Base-by-base conservation (phyloP, 2,888 invertebrate genomes). In the Blomia tropicalis region DNA sequence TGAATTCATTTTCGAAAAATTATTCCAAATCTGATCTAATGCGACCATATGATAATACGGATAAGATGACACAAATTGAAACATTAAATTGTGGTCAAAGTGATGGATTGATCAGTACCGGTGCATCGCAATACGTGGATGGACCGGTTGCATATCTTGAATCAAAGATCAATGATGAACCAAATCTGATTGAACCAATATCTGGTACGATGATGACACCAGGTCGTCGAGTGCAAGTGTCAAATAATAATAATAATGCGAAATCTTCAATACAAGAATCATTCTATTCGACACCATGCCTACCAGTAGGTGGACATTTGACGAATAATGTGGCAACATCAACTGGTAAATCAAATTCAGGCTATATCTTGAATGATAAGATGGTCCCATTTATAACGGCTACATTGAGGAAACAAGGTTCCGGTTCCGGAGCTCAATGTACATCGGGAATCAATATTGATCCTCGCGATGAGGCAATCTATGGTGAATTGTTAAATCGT, bases 1-100 rank as follows among this genome's bases (percentile, higher is more conserved):
- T 63, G n/a, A 63, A 63, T 19, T 59, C 47, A 11, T 56, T 56
- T 25, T 3, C 56, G n/a, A 56, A 56, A 25, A 56, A 56, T 25
- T 56, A 56, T 36, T 56, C 56, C n/a, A 56, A 56, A 25, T 56
- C 56, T n/a, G 56, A 56, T 11, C 19, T 56, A 30, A 56, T 56
- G 29, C 32, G 56, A 14, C 19, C 51, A 7, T 47, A 47, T 47
- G 51, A 47, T 19, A 47, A n/a, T 27, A n/a, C 36, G 36, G 36
- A 47, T 22, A 56, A 56, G 29, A 19, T 56, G 29, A 56, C 47
- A 14, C 47, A 47, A 47, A 47, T 47, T 4, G 47, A 47, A 25
- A 47, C 47, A 11, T 5, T 47, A 3, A 47, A 47, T 25, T 47
- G 47, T 47, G 47, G 47, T 29, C 32, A 56, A 25, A 56, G n/a